phyloP scores from a whole-genome alignment of 2,888 invertebrate genomes.

The Octodonta nipae region DNA sequence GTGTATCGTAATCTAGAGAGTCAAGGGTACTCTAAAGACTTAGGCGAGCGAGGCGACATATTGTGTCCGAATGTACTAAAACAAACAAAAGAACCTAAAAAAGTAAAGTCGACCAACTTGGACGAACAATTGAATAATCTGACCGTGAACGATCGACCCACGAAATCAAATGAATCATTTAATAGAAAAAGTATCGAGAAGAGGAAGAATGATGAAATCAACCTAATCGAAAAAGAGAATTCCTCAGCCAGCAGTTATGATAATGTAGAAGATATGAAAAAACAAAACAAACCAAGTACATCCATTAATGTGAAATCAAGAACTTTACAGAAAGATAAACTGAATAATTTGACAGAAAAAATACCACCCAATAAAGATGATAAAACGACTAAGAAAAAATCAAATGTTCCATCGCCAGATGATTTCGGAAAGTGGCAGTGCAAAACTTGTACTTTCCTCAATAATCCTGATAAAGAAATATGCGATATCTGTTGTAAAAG shows the following conservation, averaged over 20 bases:
- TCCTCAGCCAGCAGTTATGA: constrained; percentile 33
- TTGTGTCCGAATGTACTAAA: constrained; percentile 36
- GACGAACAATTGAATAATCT: constrained; percentile 45
- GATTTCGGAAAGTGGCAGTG: constrained; percentile 46
- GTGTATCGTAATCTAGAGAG: constrained; percentile 65
- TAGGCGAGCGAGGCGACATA: constrained; percentile 53
- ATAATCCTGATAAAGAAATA: constrained; percentile 40
- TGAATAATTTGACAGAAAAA: too few relatives aligned
- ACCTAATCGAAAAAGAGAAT: constrained; percentile 6
- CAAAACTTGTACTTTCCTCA: constrained; percentile 56
- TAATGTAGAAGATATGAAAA: constrained; percentile 18
- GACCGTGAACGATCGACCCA: constrained; percentile 38
- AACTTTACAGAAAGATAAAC: constrained; percentile 35
- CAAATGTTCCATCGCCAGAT: constrained; percentile 5
- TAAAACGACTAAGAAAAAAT: constrained; percentile 11
- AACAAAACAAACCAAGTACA: constrained; percentile 1
- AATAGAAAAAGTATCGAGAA: constrained; percentile 27
- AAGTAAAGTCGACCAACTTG: constrained; percentile 41
- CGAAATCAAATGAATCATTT: constrained; percentile 41
- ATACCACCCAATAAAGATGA: too few relatives aligned
- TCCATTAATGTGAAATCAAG: constrained; percentile 13
- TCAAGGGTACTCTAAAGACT: constrained; percentile 53
- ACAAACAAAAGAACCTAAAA: constrained; percentile 34
- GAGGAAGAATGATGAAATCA: constrained; percentile 22
- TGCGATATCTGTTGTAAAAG: constrained; percentile 66